Conservation (phyloP, 2,888 invertebrate genomes). For the Aphrophora alni region DNA sequence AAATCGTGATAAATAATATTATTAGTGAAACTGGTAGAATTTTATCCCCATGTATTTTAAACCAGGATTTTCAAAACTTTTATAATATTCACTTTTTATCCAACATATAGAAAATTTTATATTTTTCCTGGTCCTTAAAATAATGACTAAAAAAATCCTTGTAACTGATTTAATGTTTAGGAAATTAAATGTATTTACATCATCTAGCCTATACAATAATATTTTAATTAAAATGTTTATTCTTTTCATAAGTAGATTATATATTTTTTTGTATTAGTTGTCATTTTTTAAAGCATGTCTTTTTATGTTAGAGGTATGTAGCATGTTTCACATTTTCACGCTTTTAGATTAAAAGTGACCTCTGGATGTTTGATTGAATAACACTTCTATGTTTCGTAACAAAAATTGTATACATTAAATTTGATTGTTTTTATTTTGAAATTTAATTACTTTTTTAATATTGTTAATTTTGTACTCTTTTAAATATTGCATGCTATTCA, state of each 20-base stretch:
- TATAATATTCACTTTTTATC: too few relatives aligned
- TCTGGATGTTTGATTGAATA: slow-evolving; percentile 11
- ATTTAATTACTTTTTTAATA: background rate
- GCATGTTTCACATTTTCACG: slow-evolving; percentile 12
- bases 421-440: background rate
- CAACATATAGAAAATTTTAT: too few relatives aligned
- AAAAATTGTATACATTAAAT: background rate
- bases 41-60: too few relatives aligned
- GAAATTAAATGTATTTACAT: too few relatives aligned
- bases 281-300: background rate
- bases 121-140: too few relatives aligned
- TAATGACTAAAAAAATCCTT: too few relatives aligned
- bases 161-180: too few relatives aligned
- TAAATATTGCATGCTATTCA: background rate
- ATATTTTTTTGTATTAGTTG: slow-evolving; percentile 20
- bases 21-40: too few relatives aligned
- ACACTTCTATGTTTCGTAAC: background rate
- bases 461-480: background rate
- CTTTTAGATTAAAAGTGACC: slow-evolving; percentile 29
- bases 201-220: too few relatives aligned
- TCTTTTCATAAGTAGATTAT: background rate
- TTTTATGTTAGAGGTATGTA: background rate
- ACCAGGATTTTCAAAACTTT: too few relatives aligned
- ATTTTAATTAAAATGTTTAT: too few relatives aligned
- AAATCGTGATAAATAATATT: too few relatives aligned